Percentiles rank a stretch among this genome's conserved stretches.
Conservation (phyloP, 2,888 invertebrate species). For the Boloria euphrosyne region DNA sequence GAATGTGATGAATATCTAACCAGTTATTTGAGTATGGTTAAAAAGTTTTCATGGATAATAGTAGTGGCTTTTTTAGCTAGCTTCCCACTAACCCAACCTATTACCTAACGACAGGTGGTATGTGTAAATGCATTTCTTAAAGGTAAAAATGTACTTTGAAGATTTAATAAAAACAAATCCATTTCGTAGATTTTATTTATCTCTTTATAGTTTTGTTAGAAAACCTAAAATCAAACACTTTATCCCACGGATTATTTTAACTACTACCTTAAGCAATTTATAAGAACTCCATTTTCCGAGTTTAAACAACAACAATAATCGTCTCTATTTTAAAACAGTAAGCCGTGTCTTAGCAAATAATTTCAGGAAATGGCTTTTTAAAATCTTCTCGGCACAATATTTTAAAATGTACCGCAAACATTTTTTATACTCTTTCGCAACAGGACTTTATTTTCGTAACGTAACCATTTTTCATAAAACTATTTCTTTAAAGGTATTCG, state of each 20-base stretch:
- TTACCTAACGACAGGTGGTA: too few species aligned
- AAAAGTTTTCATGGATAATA: too few species aligned
- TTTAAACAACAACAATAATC: background rate
- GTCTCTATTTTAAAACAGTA: background rate
- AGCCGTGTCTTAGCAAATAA: background rate
- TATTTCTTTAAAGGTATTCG: background rate
- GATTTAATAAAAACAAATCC: too few species aligned
- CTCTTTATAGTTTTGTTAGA: too few species aligned
- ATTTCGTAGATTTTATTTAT: too few species aligned
- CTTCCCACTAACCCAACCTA: too few species aligned
- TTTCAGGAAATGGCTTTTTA: constrained; percentile 2
- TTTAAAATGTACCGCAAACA: background rate
- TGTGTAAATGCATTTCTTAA: too few species aligned
- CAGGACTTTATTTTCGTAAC: background rate
- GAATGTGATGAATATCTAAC: too few species aligned
- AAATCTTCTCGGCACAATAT: background rate
- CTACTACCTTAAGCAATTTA: background rate
- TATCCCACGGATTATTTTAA: background rate
- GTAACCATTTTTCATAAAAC: background rate
- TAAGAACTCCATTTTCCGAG: background rate
- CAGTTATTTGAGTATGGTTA: too few species aligned
- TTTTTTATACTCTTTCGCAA: background rate
- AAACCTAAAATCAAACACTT: too few species aligned
- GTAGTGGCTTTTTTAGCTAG: too few species aligned
- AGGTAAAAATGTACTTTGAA: too few species aligned